Percentiles rank a stretch among this genome's conserved stretches.
phyloP scores from a whole-genome alignment of 1,140 invertebrate genomes.

The Cotesia typhae region DNA sequence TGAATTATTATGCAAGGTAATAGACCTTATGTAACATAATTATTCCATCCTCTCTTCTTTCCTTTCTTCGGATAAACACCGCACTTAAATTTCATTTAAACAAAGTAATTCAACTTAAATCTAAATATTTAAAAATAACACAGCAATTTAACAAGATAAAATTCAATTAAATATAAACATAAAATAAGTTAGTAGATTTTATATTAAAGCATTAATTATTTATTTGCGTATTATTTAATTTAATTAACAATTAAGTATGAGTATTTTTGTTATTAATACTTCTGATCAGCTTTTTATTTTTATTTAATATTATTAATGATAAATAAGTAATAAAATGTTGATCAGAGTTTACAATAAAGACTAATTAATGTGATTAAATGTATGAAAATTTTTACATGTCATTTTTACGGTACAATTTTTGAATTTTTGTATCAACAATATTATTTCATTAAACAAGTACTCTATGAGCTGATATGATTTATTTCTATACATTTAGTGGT shows the following conservation, averaged over 20 bases:
- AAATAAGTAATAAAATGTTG: slow-evolving; percentile 48
- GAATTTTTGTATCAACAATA: too few species aligned
- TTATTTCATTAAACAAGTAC: background rate
- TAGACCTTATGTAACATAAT: too few species aligned
- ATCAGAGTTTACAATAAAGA: slow-evolving; percentile 54
- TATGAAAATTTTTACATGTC: background rate
- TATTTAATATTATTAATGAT: background rate
- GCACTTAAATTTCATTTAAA: background rate
- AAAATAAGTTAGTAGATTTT: slow-evolving; percentile 56
- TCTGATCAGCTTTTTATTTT: slow-evolving; percentile 52
- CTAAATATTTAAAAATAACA: background rate
- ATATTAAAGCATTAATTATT: slow-evolving; percentile 59
- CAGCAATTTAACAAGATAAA: background rate
- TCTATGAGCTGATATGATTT: background rate
- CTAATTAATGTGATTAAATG: slow-evolving; percentile 23
- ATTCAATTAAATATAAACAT: background rate
- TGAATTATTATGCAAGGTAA: slow-evolving; percentile 3
- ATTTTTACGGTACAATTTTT: background rate
- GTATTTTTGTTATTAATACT: slow-evolving; percentile 13
- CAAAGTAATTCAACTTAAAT: too few species aligned
- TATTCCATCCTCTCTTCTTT: too few species aligned
- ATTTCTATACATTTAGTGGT: background rate
- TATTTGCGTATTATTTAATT: slow-evolving; percentile 49
- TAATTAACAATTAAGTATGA: slow-evolving; percentile 52
- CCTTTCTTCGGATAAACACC: background rate